Evolutionary conservation across 2,888 invertebrate species (phyloP).

Genomic region (Himalopsyche japonica): DNA sequence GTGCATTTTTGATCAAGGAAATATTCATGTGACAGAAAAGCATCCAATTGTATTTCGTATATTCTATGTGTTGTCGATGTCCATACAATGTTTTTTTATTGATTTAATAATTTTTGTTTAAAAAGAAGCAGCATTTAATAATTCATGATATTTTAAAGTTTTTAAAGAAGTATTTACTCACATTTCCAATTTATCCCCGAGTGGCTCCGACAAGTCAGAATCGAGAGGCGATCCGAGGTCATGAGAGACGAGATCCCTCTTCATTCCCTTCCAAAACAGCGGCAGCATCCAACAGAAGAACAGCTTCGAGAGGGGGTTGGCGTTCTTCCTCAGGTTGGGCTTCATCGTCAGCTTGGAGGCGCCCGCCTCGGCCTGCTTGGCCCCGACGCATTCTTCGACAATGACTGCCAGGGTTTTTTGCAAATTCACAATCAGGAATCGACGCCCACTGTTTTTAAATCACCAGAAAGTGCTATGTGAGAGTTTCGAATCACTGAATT

Average conservation of each 20-base stretch:
- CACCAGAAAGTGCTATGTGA: no score
- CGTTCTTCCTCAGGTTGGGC: neutral
- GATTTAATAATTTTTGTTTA: no score
- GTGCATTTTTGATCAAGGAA: no score
- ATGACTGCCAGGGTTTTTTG: neutral
- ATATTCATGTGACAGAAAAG: no score
- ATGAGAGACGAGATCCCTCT: slow-evolving; percentile 63
- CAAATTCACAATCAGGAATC: neutral
- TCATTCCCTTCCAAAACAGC: slow-evolving; percentile 59
- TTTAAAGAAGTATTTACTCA: slow-evolving; percentile 47
- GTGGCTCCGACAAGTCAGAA: slow-evolving; percentile 61
- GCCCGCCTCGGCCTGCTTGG: slow-evolving; percentile 3
- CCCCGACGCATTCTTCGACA: slow-evolving; percentile 1
- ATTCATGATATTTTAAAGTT: no score
- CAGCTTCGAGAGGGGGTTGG: slow-evolving; percentile 49
- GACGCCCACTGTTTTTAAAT: no score
- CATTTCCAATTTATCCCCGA: slow-evolving; percentile 65
- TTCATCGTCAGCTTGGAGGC: slow-evolving; percentile 8
- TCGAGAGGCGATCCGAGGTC: slow-evolving; percentile 71
- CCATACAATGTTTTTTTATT: no score
- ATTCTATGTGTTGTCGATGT: no score
- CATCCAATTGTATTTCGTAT: no score
- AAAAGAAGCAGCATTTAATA: no score
- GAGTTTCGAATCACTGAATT: no score
- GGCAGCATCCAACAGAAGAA: slow-evolving; percentile 59